Evolutionary conservation across 2,888 invertebrate genomes (phyloP), one percentile per base, ranked within the genome.

Genomic region (Tenodera sinensis): DNA sequence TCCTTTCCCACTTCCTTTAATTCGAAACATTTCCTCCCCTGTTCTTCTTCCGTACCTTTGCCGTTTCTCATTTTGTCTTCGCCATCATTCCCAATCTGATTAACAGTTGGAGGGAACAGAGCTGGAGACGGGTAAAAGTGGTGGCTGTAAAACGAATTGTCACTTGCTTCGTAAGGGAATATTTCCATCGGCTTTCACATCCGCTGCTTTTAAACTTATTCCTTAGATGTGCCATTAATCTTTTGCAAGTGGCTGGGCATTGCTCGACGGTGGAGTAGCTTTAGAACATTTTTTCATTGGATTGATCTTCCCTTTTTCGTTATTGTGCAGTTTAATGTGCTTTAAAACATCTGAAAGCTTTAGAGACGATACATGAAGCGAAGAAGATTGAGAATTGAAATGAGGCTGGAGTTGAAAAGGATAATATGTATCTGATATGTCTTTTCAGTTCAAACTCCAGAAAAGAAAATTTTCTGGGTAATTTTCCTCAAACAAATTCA

Each of bases 71-170:
- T 71, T 81, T 86, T 28, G 86, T 30, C 81, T 86, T 54, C 81
- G 28, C 86, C 81, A 81, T 86, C 86, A 81, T n/a, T 86, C 81
- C 81, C 28, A 81, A 81, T 86, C 71, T 86, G 86, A 86, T 86
- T 86, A 86, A 28, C 71, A 15, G 71, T 7, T 81, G 6, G 28
- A 30, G 28, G 6, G 28, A 81, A 28, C 27, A 47, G 81, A 47
- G 54, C 25, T 71, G 54, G 54, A 71, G 54, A 20, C 20, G 27
- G n/a, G 28, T 27, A 28, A 47, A 71, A 86, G 86, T 86, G 28
- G 54, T 81, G 86, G 54, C 71, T 71, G 28, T 81, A 71, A 86
- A 86, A 28, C 81, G 86, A 81, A 71, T 86, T 86, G 86, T 86
- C 71, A 86, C 9, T 86, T 86, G 28, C 71, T 81, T 81, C 71